Conservation (phyloP, 2,797 vertebrate genomes). For the Anomalospiza imberbis region DNA sequence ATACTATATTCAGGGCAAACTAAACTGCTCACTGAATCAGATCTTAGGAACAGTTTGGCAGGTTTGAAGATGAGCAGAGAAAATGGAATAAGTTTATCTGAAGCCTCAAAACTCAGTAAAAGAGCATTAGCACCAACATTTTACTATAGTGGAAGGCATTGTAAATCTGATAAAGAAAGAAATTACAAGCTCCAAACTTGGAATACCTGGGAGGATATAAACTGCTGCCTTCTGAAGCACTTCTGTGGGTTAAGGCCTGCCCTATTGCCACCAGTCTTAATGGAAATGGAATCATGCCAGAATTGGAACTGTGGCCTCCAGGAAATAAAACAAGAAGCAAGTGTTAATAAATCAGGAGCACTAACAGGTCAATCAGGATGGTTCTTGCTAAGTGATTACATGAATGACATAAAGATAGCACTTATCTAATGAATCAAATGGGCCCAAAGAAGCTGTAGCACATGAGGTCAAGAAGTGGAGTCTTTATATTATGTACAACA, state of each 20-base stretch:
- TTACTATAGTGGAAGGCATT: background rate
- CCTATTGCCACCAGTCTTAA: slow-evolving; percentile 16
- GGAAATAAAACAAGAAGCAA: slow-evolving; percentile 4
- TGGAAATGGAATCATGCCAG: slow-evolving; percentile 21
- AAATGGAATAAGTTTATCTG: background rate
- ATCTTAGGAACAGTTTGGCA: background rate
- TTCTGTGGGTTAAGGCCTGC: background rate
- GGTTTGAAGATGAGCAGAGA: background rate
- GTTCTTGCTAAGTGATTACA: background rate
- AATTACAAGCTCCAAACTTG: background rate
- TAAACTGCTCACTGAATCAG: slow-evolving; percentile 1
- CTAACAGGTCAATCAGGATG: background rate
- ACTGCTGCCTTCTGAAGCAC: background rate
- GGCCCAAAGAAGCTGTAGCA: background rate
- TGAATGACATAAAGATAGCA: background rate
- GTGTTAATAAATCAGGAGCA: slow-evolving; percentile 1
- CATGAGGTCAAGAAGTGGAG: background rate
- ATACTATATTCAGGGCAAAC: background rate
- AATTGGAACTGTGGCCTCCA: background rate
- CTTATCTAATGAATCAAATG: background rate
- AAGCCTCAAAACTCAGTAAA: background rate
- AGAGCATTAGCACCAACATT: background rate
- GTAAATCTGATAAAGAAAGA: slow-evolving; percentile 23
- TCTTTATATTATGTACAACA: background rate
- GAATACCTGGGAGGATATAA: background rate